Evolutionary conservation across 2,888 invertebrate species (phyloP).

Genomic region (Prosopocoilus inquinatus): DNA sequence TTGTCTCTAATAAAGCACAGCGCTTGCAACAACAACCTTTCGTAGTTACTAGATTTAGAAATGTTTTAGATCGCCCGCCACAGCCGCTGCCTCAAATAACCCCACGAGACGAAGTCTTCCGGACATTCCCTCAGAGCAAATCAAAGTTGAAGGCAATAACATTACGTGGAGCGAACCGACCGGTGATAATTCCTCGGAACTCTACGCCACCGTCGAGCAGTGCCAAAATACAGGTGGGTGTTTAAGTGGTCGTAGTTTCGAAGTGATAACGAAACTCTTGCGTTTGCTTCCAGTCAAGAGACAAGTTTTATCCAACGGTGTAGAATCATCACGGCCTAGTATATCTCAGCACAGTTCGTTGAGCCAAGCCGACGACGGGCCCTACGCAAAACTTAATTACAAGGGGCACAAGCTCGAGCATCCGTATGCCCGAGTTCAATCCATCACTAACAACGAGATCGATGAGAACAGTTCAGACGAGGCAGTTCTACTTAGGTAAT

Average conservation of each 20-base stretch:
- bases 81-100: constrained; percentile 52
- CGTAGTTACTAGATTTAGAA: not conserved
- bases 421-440: constrained; percentile 72
- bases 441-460: constrained; percentile 38
- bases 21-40: not conserved
- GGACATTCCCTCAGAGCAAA: constrained; percentile 70
- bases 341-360: constrained; percentile 62
- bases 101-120: constrained; percentile 74
- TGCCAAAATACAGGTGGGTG: constrained; percentile 43
- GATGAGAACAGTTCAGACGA: constrained; percentile 33
- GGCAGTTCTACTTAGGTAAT: constrained; percentile 21
- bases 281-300: constrained; percentile 35
- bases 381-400: constrained; percentile 68
- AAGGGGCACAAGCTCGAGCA: constrained; percentile 58
- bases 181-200: constrained; percentile 78
- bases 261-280: not conserved
- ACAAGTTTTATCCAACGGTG: constrained; percentile 41
- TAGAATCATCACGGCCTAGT: constrained; percentile 52
- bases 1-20: not conserved
- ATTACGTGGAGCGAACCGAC: constrained; percentile 42
- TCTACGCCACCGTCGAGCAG: constrained; percentile 75
- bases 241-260: too few relatives aligned
- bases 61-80: constrained; percentile 36
- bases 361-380: constrained; percentile 54
- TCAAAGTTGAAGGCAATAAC: constrained; percentile 43